A percentile compares a stretch with the other conserved stretches of the same genome.
These are phyloP conservation scores for Urocyon cinereoargenteus DNA, from an alignment of 2,797 vertebrate genomes.

Conservation along the genomic window DNA sequence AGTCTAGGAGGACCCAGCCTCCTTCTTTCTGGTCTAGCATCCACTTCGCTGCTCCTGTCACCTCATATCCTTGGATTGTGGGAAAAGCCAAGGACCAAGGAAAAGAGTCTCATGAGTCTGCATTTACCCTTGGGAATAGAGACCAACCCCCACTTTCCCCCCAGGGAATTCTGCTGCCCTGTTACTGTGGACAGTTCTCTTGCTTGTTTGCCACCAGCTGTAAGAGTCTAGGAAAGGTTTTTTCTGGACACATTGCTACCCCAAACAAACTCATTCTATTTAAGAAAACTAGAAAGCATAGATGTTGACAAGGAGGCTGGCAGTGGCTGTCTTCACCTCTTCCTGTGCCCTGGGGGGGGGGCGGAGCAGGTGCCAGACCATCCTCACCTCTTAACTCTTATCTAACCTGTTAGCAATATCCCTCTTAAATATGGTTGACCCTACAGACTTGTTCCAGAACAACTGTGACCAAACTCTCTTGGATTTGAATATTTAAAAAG, in stretches of 20 bases:
- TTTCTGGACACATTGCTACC: not conserved
- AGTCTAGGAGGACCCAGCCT: not conserved
- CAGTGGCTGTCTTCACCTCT: accelerated
- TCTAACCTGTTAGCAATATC: not conserved
- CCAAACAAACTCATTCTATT: not conserved
- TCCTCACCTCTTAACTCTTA: not conserved
- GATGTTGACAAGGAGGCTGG: not conserved
- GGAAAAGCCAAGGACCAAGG: not conserved
- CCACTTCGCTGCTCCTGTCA: accelerated
- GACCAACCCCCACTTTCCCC: not conserved
- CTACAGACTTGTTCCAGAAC: not conserved
- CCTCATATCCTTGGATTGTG: not conserved
- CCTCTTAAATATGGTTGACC: not conserved
- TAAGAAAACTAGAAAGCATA: not conserved
- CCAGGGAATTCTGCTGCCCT: not conserved
- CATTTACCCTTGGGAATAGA: not conserved
- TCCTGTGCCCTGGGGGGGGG: accelerated
- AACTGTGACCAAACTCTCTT: not conserved
- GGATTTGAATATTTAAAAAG: not conserved
- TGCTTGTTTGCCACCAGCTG: not conserved
- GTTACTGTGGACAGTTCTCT: not conserved
- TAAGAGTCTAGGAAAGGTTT: not conserved
- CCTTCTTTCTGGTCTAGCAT: too few relatives aligned
- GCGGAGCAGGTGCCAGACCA: accelerated
- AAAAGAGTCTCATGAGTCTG: not conserved